These are phyloP conservation scores for Leptestheria dahalacensis DNA, from an alignment of 1,140 invertebrate genomes.

Conservation along the genomic window DNA sequence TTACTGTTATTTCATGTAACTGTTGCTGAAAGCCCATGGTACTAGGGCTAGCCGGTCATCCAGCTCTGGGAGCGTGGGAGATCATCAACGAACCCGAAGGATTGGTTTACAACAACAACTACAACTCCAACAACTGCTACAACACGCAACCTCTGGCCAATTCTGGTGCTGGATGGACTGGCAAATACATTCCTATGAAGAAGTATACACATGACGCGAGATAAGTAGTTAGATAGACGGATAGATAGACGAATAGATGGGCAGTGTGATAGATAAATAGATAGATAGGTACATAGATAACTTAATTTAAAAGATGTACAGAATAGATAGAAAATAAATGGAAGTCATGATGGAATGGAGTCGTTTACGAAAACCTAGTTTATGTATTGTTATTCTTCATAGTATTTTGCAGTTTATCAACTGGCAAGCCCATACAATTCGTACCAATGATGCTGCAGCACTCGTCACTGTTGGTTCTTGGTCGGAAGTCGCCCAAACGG, in stretches of 20 bases:
- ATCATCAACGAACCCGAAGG: conserved; percentile 32
- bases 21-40: conserved; percentile 19
- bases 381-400: not conserved
- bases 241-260: not conserved
- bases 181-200: conserved; percentile 15
- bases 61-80: conserved; percentile 30
- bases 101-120: conserved; percentile 23
- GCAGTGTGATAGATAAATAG: no score
- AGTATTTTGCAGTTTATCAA: conserved; percentile 27
- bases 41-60: conserved; percentile 25
- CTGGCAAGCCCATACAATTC: conserved; percentile 28
- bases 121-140: conserved; percentile 26
- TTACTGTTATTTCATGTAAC: not conserved
- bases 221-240: conserved; percentile 16
- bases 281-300: no score
- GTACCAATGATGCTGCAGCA: conserved; percentile 24
- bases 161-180: conserved; percentile 18
- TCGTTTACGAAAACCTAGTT: no score
- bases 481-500: conserved; percentile 17
- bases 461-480: conserved; percentile 30
- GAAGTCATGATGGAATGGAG: no score
- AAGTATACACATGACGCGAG: conserved; percentile 6
- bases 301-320: no score
- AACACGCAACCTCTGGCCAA: conserved; percentile 23
- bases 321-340: no score